Percentiles rank a stretch among this genome's conserved stretches.
phyloP scores from a whole-genome alignment of 2,113 vertebrate species.

The Antennarius striatus region DNA sequence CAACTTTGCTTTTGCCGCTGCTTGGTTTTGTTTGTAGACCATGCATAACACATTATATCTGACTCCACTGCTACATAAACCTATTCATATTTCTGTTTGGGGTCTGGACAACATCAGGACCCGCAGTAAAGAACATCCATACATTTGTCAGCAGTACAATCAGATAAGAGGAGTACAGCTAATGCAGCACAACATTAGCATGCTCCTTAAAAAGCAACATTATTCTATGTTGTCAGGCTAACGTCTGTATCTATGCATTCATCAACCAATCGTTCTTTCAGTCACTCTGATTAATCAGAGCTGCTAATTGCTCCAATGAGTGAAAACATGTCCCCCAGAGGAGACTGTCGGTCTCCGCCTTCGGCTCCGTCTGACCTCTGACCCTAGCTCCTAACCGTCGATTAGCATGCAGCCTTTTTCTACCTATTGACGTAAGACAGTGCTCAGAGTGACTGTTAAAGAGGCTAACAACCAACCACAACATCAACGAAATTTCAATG shows the following conservation, averaged over 20 bases:
- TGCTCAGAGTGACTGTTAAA: constrained; percentile 40
- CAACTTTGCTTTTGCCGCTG: no score
- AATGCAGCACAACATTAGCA: no score
- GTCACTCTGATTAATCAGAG: constrained; percentile 46
- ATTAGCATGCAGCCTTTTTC: constrained; percentile 66
- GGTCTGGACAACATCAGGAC: no score
- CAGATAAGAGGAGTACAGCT: no score
- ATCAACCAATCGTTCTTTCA: constrained; percentile 42
- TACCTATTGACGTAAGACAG: constrained; percentile 53
- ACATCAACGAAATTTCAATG: constrained; percentile 30
- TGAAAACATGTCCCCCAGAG: constrained; percentile 40
- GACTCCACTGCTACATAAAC: no score
- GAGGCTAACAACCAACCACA: constrained; percentile 37
- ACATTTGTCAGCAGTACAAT: no score
- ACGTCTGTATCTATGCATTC: not conserved
- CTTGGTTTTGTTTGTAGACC: no score
- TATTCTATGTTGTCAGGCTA: constrained; percentile 7
- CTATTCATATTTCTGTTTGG: no score
- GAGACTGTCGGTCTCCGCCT: constrained; percentile 35
- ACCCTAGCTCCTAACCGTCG: constrained; percentile 64
- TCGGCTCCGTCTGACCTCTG: constrained; percentile 45
- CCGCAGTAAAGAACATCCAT: no score
- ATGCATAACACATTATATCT: no score
- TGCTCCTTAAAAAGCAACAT: no score
- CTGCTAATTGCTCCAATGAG: constrained; percentile 56